Base-by-base conservation (phyloP, 2,888 invertebrate species). In the Lasioglossum malachurum region DNA sequence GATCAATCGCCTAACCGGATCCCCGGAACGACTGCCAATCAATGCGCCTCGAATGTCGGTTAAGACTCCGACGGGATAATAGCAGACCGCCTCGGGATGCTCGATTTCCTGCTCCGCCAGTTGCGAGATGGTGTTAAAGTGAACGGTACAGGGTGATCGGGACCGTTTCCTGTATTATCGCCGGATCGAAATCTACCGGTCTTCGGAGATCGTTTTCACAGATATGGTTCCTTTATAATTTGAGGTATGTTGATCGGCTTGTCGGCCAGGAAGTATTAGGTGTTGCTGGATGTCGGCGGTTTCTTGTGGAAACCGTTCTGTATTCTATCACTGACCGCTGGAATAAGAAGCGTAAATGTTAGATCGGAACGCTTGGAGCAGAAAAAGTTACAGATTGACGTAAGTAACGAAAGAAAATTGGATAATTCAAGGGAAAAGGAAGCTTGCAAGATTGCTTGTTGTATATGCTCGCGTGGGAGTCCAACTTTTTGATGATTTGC, bases 1-100 rank as follows among this genome's bases (percentile, higher is more conserved):
- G 92, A 93, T 94, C 94, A 93, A 93, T 92, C 93, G 88, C 90
- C 87, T 91, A 92, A 94, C 91, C 92, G 88, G 93, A 94, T 94
- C 93, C 93, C 83, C 79, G 44, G 57, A 82, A 81, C 90, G 90
- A 89, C 92, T 83, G 91, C 91, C 92, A 93, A 93, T 93, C 92
- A 92, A 85, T 81, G 83, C 57, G 14, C 38, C n/a, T 60, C 84
- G 80, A 64, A 60, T 76, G 76, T 79, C 78, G 57, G 78, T 77
- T 81, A 84, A 71, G 60, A 82, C 35, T 41, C 38, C 27, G 46
- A 16, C 53, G 57, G 57, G 16, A 60, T 53, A 49, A 74, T 46
- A 44, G 76, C 35, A 49, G 49, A 69, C 67, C 46, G 67, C 41
- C 77, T 38, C 16, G 31, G 78, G 67, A 78, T 78, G 69, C 53